Conservation (phyloP, 2,888 invertebrate genomes). For the Oxytorus armatus region DNA sequence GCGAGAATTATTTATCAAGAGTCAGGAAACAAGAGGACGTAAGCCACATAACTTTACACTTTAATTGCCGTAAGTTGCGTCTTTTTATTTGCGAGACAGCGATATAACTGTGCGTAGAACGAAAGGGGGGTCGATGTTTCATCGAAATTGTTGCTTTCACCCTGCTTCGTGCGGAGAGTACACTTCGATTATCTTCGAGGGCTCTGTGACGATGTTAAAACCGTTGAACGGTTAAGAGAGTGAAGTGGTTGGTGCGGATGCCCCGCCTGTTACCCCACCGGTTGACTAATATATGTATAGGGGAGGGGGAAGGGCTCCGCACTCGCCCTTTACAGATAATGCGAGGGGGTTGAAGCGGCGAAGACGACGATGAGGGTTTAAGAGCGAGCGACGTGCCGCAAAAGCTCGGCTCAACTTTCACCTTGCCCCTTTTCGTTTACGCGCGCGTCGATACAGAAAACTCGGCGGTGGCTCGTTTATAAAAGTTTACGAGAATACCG, state of each 20-base stretch:
- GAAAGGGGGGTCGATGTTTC: conserved; percentile 9
- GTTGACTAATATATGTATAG: neutral
- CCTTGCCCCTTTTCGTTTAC: conserved; percentile 6
- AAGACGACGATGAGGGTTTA: conserved; percentile 16
- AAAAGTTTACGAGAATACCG: conserved; percentile 36
- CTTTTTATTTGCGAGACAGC: too few species aligned
- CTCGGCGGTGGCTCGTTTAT: conserved; percentile 26
- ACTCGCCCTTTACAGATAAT: conserved; percentile 11
- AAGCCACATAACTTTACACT: neutral
- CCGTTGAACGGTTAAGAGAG: conserved; percentile 42
- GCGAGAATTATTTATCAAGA: neutral
- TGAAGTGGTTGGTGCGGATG: conserved; percentile 50
- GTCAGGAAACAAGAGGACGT: neutral
- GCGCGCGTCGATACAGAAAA: conserved; percentile 8
- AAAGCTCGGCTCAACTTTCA: conserved; percentile 40
- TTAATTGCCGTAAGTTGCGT: too few species aligned
- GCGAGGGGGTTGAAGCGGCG: neutral
- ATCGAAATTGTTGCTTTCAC: conserved; percentile 37
- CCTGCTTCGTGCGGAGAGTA: conserved; percentile 2
- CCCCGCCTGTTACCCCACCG: conserved; percentile 18
- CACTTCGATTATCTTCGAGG: conserved; percentile 54
- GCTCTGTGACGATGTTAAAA: conserved; percentile 51
- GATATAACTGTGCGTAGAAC: neutral
- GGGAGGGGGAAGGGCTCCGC: too few species aligned
- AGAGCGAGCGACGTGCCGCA: conserved; percentile 16